Conservation (phyloP, 1,140 invertebrate species). For the Rhagoletis pomonella region DNA sequence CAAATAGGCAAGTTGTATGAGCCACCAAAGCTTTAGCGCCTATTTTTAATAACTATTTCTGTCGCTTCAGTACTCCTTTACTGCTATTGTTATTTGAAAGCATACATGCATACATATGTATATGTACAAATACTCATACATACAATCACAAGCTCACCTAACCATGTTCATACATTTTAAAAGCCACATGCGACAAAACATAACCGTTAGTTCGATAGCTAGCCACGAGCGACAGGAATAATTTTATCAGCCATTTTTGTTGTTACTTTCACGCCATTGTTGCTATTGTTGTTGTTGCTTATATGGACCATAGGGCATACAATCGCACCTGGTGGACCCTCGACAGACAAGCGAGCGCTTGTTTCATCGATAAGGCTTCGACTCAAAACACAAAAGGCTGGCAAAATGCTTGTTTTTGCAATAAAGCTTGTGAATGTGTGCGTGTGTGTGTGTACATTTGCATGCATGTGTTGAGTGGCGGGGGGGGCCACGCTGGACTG, state of each 20-base stretch:
- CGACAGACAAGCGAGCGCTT: background rate
- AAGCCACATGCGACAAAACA: background rate
- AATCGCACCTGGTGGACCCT: conserved; percentile 11
- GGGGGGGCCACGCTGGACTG: background rate
- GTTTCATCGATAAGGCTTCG: conserved; percentile 30
- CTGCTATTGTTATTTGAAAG: background rate
- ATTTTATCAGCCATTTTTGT: conserved; percentile 24
- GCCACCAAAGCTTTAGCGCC: background rate
- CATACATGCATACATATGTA: background rate
- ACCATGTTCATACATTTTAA: background rate
- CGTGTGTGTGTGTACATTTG: background rate
- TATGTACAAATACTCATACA: background rate
- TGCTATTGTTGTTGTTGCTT: conserved; percentile 8
- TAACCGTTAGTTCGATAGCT: conserved; percentile 41
- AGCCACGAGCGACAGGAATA: conserved; percentile 19
- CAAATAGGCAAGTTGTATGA: background rate
- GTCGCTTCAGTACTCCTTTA: background rate
- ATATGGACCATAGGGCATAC: conserved; percentile 29
- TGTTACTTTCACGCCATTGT: background rate
- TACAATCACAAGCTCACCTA: background rate
- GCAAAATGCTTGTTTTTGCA: background rate
- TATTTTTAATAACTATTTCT: background rate
- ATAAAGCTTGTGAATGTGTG: background rate
- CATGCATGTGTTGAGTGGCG: background rate
- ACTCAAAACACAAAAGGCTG: background rate